phyloP scores from a whole-genome alignment of 2,888 invertebrate genomes.

The Spilosoma lubricipeda region DNA sequence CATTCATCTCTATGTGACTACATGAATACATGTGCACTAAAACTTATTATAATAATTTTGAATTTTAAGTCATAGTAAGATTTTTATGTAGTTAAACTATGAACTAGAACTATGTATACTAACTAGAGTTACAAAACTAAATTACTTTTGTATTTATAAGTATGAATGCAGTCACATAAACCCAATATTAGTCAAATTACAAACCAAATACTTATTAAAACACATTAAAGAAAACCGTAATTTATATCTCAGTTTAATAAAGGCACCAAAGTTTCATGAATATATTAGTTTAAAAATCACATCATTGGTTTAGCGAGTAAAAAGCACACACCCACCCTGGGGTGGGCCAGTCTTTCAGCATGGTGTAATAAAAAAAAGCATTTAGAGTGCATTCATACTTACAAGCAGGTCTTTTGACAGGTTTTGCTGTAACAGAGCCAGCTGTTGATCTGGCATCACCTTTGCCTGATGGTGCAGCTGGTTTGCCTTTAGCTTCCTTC shows the following conservation, averaged over 20 bases:
- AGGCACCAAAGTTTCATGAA: not conserved
- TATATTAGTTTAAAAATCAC: not conserved
- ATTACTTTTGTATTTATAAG: not conserved
- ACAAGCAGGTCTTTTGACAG: slow-evolving; percentile 81
- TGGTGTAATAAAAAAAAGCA: not conserved
- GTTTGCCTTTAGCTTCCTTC: slow-evolving; percentile 86
- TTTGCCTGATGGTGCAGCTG: slow-evolving; percentile 82
- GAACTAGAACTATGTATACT: not conserved
- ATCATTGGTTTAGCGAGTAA: not conserved
- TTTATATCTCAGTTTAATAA: not conserved
- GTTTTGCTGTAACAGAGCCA: slow-evolving; percentile 81
- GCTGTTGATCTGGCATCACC: slow-evolving; percentile 77
- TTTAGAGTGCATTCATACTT: slow-evolving; percentile 17
- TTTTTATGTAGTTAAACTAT: not conserved
- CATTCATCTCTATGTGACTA: too few relatives aligned
- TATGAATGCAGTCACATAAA: slow-evolving; percentile 5
- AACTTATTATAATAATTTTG: not conserved
- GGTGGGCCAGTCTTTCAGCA: not conserved
- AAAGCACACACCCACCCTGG: not conserved
- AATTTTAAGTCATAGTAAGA: not conserved
- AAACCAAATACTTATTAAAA: not conserved
- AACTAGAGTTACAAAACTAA: not conserved
- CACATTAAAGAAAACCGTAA: not conserved
- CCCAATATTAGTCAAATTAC: not conserved
- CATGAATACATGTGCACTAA: not conserved